Conservation (phyloP, 2,888 invertebrate genomes). For the Caenorhabditis angaria region DNA sequence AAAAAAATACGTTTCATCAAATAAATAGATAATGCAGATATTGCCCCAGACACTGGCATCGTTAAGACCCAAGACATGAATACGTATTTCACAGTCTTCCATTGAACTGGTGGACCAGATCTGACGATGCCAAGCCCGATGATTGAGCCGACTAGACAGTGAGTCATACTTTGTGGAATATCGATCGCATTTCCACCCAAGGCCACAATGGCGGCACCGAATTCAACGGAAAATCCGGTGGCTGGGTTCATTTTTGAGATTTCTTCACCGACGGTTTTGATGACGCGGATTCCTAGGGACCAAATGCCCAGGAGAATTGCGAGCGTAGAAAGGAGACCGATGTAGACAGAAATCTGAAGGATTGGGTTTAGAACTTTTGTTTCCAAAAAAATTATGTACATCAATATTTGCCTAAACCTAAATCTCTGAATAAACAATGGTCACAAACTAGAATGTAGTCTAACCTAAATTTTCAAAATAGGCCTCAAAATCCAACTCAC, state of each 20-base stretch:
- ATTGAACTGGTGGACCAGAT: slow-evolving; percentile 35
- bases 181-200: slow-evolving; percentile 93
- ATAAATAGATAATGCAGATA: slow-evolving; percentile 11
- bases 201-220: slow-evolving; percentile 94
- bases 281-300: slow-evolving; percentile 93
- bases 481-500: slow-evolving; percentile 7
- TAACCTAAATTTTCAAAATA: slow-evolving; percentile 13
- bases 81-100: slow-evolving; percentile 38
- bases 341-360: not conserved
- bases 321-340: slow-evolving; percentile 16
- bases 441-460: no score
- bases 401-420: no score
- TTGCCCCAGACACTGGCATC: slow-evolving; percentile 35
- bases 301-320: slow-evolving; percentile 93
- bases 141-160: slow-evolving; percentile 84
- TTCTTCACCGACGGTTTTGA: slow-evolving; percentile 93
- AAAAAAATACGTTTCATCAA: not conserved
- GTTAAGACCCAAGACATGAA: slow-evolving; percentile 39
- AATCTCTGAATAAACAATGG: no score
- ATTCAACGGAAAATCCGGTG: slow-evolving; percentile 88
- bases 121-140: slow-evolving; percentile 34
- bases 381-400: no score
- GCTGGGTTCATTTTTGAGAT: slow-evolving; percentile 41
- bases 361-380: no score
- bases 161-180: slow-evolving; percentile 94